Percentiles rank a stretch among this genome's conserved stretches.
Conservation (phyloP, 2,797 vertebrate genomes). For the Sebastolobus alascanus region DNA sequence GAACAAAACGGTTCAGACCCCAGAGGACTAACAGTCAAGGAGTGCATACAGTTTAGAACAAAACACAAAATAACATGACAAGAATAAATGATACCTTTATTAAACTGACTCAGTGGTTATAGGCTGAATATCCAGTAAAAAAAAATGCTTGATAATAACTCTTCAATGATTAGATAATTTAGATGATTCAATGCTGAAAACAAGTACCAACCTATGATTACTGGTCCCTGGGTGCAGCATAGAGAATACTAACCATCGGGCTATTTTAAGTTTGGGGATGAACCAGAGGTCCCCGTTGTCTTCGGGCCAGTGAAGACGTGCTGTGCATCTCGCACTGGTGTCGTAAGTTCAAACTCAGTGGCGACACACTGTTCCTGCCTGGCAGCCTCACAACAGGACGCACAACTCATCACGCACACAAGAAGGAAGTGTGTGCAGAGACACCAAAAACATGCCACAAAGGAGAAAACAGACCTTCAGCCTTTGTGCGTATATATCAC, state of each 20-base stretch:
- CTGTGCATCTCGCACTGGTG: constrained; percentile 57
- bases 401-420: constrained; percentile 40
- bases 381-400: constrained; percentile 53
- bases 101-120: background rate
- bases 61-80: background rate
- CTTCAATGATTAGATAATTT: background rate
- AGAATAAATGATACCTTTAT: background rate
- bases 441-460: constrained; percentile 26
- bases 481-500: background rate
- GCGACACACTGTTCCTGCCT: constrained; percentile 64
- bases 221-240: constrained; percentile 26
- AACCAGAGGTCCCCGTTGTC: constrained; percentile 58
- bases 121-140: background rate
- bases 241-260: constrained; percentile 17
- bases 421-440: constrained; percentile 26
- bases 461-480: constrained; percentile 18
- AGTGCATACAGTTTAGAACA: background rate
- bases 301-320: constrained; percentile 59
- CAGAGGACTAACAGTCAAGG: too few relatives aligned
- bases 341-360: constrained; percentile 65
- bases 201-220: constrained; percentile 13
- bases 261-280: constrained; percentile 49
- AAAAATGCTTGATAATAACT: background rate
- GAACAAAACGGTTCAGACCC: too few relatives aligned
- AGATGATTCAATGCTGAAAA: constrained; percentile 17